phyloP scores from a whole-genome alignment of 2,797 vertebrate genomes.

The Eleutherodactylus coqui region DNA sequence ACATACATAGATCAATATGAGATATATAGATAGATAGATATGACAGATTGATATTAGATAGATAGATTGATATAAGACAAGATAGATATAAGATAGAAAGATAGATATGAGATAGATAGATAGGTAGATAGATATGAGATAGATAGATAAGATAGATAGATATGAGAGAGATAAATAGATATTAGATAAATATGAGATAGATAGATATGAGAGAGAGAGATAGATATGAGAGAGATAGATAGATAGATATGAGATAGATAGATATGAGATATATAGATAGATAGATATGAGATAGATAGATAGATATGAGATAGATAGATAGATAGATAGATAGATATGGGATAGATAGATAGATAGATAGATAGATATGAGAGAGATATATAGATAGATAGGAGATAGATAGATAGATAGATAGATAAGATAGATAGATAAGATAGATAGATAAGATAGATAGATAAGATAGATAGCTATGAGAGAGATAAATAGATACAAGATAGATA shows the following conservation, averaged over 20 bases:
- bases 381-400: constrained; percentile 13
- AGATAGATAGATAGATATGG: too few relatives aligned
- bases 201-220: not conserved
- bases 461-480: too few relatives aligned
- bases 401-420: constrained; percentile 7
- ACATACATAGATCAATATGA: not conserved
- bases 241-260: constrained; percentile 9
- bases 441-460: not conserved
- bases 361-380: too few relatives aligned
- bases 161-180: too few relatives aligned
- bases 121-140: not conserved
- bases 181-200: not conserved
- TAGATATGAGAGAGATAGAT: not conserved
- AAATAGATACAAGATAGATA: too few relatives aligned
- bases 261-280: not conserved
- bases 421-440: not conserved
- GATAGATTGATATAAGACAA: too few relatives aligned
- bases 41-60: not conserved
- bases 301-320: too few relatives aligned
- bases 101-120: not conserved
- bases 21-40: not conserved
- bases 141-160: not conserved
- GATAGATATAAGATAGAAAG: too few relatives aligned
- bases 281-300: not conserved
- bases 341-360: not conserved